A percentile compares a stretch with the other conserved stretches of the same genome.
These are phyloP conservation scores for Eurypyga helias DNA, from an alignment of 2,113 vertebrate genomes.

Conservation along the genomic window DNA sequence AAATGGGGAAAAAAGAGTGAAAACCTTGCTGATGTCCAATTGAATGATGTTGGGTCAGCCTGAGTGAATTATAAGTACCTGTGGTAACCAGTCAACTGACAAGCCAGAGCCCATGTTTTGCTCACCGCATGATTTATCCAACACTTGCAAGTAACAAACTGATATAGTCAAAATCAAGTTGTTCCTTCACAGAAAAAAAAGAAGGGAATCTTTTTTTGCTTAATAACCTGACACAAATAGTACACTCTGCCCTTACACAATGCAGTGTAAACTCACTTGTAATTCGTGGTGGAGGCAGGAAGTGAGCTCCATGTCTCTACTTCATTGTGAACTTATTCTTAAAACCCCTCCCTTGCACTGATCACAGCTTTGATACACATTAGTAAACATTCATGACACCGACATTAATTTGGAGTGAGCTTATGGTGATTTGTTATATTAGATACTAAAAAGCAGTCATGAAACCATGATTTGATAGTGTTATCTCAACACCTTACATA, in stretches of 20 bases:
- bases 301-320: neutral
- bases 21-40: neutral
- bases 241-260: neutral
- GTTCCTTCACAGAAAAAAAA: neutral
- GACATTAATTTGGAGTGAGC: neutral
- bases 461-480: slow-evolving; percentile 19
- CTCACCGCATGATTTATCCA: neutral
- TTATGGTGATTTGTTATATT: neutral
- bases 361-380: neutral
- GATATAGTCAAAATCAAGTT: neutral
- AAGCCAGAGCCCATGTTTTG: neutral
- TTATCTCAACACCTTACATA: neutral
- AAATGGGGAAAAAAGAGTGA: neutral
- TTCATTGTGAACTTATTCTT: neutral
- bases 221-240: neutral
- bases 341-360: neutral
- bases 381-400: neutral
- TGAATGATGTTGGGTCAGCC: neutral
- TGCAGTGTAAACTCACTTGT: neutral
- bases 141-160: neutral
- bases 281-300: neutral
- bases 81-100: neutral
- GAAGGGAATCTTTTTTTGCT: neutral
- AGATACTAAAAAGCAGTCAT: neutral
- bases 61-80: neutral